Evolutionary conservation across 2,113 vertebrate genomes (phyloP), one percentile per base, ranked within the genome.

Genomic region (Bubalus kerabau): DNA sequence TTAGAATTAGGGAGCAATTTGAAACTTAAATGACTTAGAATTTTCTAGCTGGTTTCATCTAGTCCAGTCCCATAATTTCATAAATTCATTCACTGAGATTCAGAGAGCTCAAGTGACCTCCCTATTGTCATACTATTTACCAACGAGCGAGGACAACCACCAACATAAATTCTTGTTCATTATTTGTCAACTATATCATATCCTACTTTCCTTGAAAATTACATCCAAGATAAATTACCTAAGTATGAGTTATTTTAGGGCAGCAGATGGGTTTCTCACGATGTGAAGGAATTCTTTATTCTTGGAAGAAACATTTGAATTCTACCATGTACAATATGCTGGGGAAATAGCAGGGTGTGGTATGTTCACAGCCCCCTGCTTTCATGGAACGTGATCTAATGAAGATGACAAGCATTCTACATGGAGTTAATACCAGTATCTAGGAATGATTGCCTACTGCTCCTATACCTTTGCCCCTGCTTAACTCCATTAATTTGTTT

Each of bases 1-100:
- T 94, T 16, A 82, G 50, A 62, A 50, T 85, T 81, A n/a, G 16
- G 12, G 62, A 52, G 59, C 40, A 94, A 67, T 86, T 90, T 86
- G 88, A 57, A 94, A 97, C 60, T 89, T 97, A 74, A 88, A 78
- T 80, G 30, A 60, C 71, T 56, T 95, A 92, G 46, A 92, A 40
- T 91, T 94, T 95, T 87, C 54, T 52, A 87, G 7, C 67, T 95
- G 43, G 12, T 15, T 97, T 92, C 59, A 85, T 76, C 26, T 78
- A 87, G 50, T 91, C 60, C 71, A 36, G 46, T 91, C 15, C 17
- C 71, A 90, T 92, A 59, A 80, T 95, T 90, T 88, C 36, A 87
- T 80, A 95, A 96, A 83, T 83, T 43, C 15, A 80, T 57, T 91
- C 50, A 59, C 26, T 32, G 81, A 96, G 62, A 86, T 91, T 60